Base-by-base conservation (phyloP, 2,797 vertebrate species). In the Tiaroga cobitis region DNA sequence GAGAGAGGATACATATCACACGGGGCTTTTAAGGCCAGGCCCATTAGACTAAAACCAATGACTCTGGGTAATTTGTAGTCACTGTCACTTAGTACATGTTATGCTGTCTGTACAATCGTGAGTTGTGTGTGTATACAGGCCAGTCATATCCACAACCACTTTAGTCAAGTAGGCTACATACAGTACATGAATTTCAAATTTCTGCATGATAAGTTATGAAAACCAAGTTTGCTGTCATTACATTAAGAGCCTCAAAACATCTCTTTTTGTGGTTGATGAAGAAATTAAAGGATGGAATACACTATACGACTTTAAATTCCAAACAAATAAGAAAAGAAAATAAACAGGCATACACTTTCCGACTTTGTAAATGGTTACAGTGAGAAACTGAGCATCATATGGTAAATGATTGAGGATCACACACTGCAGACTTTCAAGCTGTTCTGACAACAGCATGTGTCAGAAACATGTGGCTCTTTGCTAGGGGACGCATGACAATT, bases 1-100 rank as follows among this genome's bases (percentile, higher is more conserved):
- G 72, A 81, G 61, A 67, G 77, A 65, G 32, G 26, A 29, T 73
- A 63, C 68, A 88, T 24, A 67, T 82, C 54, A 81, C 65, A 72
- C 61, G 54, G 43, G 82, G 46, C 76, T 85, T 88, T 82, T 54
- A 75, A 74, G 37, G 11, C 54, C 54, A 39, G 34, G 39, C 10
- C 49, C 54, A 56, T 83, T 81, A 78, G 61, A 67, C 69, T 41
- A 34, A 78, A 86, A 78, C 65, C 46, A 41, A 11, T 75, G 54
- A 63, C 41, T 84, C 63, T 56, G 21, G 56, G 54, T 87, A 88
- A 91, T 92, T 86, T 85, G 76, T 75, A n/a, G n/a, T n/a, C n/a
- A 80, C 89, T 82, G 80, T 89, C 54, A 2, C 24, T 81, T 54
- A 54, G 43, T 68, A 68, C 29, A 51, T 24, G 49, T 51, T 68